Percentiles rank a stretch among this genome's conserved stretches.
phyloP scores from a whole-genome alignment of 2,113 vertebrate genomes.

The Psilopogon haemacephalus region DNA sequence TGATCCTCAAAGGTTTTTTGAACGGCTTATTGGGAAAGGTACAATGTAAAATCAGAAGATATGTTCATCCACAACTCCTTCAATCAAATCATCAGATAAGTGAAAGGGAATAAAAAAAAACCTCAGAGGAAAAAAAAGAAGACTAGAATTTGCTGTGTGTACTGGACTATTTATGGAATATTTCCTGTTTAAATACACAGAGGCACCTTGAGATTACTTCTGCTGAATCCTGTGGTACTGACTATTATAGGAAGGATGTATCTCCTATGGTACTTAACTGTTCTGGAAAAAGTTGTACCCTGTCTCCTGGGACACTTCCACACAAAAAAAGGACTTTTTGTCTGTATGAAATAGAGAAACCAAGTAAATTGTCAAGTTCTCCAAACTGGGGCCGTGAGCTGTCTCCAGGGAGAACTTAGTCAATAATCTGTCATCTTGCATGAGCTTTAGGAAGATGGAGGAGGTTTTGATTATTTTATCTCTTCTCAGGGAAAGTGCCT shows the following conservation, averaged over 20 bases:
- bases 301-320: neutral
- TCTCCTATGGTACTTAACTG: neutral
- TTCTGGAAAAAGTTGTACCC: conserved; percentile 6
- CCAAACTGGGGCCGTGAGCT: neutral
- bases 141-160: neutral
- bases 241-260: neutral
- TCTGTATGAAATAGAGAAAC: neutral
- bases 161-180: neutral
- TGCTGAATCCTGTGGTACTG: neutral
- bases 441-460: neutral
- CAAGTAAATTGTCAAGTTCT: conserved; percentile 23
- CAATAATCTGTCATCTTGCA: neutral
- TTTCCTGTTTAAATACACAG: neutral
- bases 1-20: neutral
- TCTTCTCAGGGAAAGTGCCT: neutral
- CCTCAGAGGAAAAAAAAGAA: neutral
- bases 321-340: neutral
- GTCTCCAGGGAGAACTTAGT: conserved; percentile 4
- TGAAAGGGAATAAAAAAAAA: neutral
- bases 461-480: neutral
- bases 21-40: neutral
- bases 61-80: neutral
- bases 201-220: neutral
- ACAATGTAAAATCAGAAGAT: neutral
- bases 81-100: neutral